Evolutionary conservation across 2,797 vertebrate species (phyloP).

Genomic region (Hylomyscus alleni): DNA sequence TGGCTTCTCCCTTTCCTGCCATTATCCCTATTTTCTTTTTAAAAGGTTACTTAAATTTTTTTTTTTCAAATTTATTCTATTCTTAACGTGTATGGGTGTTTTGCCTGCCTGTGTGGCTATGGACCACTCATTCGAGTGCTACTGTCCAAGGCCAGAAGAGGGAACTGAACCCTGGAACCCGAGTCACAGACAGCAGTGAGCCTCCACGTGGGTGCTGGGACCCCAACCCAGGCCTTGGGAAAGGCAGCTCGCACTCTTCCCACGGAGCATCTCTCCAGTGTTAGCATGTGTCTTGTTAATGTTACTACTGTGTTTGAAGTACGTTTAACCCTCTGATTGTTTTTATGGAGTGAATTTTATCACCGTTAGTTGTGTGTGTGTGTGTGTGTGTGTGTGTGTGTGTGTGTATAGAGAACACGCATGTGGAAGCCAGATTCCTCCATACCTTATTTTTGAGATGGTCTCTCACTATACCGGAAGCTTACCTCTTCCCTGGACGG

Average conservation of each 20-base stretch:
- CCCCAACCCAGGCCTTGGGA: background rate
- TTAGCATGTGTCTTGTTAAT: background rate
- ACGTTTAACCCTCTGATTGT: background rate
- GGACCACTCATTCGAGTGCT: background rate
- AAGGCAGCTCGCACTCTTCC: too few species aligned
- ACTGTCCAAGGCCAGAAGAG: background rate
- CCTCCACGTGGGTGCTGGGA: background rate
- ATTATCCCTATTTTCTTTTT: background rate
- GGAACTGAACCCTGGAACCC: background rate
- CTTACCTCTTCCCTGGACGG: background rate
- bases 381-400: background rate
- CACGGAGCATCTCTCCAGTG: background rate
- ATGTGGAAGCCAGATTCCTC: background rate
- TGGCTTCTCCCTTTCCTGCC: background rate
- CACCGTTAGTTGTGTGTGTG: background rate
- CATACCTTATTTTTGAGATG: background rate
- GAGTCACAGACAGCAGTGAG: background rate
- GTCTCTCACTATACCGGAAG: background rate
- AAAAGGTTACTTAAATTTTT: background rate
- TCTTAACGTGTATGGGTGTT: background rate
- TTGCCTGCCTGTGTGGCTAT: background rate
- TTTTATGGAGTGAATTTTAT: constrained; percentile 49
- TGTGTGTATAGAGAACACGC: background rate
- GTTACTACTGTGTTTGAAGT: background rate
- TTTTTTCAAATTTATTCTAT: background rate